These are phyloP conservation scores for Thamnophis elegans DNA, from an alignment of 2,797 vertebrate species.

Conservation along the genomic window DNA sequence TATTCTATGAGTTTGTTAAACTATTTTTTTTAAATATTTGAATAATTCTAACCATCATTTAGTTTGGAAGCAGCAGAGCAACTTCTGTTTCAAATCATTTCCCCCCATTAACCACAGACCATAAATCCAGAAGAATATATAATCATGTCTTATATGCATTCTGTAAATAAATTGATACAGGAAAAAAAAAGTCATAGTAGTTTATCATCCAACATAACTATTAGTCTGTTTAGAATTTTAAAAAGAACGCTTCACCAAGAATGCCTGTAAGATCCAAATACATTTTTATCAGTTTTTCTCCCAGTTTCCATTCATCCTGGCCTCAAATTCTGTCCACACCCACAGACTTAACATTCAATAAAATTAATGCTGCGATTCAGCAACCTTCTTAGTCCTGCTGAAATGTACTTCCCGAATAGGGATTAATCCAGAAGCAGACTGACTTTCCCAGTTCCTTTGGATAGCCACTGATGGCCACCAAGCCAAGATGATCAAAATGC, in stretches of 20 bases:
- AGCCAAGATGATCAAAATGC: neutral
- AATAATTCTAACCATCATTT: neutral
- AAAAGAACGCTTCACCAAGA: neutral
- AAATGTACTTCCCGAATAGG: neutral
- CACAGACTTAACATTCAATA: neutral
- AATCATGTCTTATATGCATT: neutral
- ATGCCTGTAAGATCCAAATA: neutral
- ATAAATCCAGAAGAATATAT: neutral
- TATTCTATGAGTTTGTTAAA: neutral
- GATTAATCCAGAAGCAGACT: neutral
- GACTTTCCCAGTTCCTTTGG: neutral
- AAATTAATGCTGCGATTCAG: conserved; percentile 9
- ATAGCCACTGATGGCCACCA: neutral
- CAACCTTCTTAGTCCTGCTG: neutral
- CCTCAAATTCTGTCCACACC: neutral
- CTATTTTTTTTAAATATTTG: neutral
- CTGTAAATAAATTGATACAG: neutral
- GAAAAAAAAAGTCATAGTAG: neutral
- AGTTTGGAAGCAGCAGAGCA: neutral
- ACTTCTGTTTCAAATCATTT: neutral
- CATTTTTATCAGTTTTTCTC: neutral
- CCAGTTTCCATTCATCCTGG: neutral
- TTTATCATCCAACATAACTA: neutral
- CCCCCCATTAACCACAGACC: neutral
- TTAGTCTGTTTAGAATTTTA: neutral